Percentiles rank a stretch among this genome's conserved stretches.
Evolutionary conservation across 2,113 vertebrate genomes (phyloP).

Genomic region (Apeltes quadracus): DNA sequence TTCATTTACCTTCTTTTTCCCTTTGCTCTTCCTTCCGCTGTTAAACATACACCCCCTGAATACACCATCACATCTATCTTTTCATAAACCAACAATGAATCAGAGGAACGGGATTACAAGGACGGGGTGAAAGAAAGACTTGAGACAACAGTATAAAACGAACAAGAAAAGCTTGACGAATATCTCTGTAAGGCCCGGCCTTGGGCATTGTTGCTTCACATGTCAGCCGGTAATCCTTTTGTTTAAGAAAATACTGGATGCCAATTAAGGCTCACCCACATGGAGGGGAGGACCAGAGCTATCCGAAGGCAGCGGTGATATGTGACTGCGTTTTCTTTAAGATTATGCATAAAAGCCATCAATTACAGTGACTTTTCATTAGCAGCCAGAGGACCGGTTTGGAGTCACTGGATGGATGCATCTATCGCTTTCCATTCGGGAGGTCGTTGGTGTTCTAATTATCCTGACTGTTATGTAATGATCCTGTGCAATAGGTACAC

Average conservation of each 20-base stretch:
- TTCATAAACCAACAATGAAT: background rate
- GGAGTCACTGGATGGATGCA: conserved; percentile 43
- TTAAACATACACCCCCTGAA: background rate
- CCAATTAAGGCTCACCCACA: conserved; percentile 50
- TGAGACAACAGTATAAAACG: conserved; percentile 20
- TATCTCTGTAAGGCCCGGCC: conserved; percentile 42
- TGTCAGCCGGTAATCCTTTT: conserved; percentile 67
- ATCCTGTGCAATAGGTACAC: background rate
- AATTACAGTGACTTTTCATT: conserved; percentile 44
- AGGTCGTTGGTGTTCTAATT: conserved; percentile 15
- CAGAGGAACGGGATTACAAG: background rate
- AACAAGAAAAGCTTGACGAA: conserved; percentile 19
- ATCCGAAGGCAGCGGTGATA: conserved; percentile 41
- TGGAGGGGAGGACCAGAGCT: conserved; percentile 34
- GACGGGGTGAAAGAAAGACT: conserved; percentile 13
- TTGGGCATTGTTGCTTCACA: conserved; percentile 57
- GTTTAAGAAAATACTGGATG: conserved; percentile 69
- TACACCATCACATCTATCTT: background rate
- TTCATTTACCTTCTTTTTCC: background rate
- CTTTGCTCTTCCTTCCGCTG: background rate
- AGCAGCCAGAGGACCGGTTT: conserved; percentile 39
- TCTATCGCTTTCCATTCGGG: conserved; percentile 38
- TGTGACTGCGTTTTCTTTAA: conserved; percentile 35
- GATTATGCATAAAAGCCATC: conserved; percentile 46
- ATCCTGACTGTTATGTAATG: background rate